Evolutionary conservation across 2,113 vertebrate genomes (phyloP).

Genomic region (Puntigrus tetrazona): DNA sequence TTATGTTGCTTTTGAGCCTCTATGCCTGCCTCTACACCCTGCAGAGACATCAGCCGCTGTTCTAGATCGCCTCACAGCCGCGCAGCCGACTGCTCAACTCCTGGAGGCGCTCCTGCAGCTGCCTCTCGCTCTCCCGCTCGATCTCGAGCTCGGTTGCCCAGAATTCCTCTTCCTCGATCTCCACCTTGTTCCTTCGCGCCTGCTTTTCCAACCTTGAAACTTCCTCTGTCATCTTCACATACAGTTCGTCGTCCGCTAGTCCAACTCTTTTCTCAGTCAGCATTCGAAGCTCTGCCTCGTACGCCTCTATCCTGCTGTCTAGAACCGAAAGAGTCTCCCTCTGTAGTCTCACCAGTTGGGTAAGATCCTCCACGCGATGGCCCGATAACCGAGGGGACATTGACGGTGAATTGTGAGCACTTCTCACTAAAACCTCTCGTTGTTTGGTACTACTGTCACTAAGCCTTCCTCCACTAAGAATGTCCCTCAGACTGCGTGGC

Average conservation of each 20-base stretch:
- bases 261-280: constrained; percentile 81
- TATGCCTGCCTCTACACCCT: constrained; percentile 84
- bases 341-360: constrained; percentile 86
- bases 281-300: constrained; percentile 81
- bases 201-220: constrained; percentile 88
- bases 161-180: constrained; percentile 97
- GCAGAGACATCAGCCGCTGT: constrained; percentile 83
- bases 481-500: constrained; percentile 89
- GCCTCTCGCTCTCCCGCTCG: constrained; percentile 92
- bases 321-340: constrained; percentile 87
- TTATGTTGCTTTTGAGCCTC: constrained; percentile 88
- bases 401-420: constrained; percentile 63
- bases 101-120: constrained; percentile 90
- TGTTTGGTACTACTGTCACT: constrained; percentile 83
- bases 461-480: constrained; percentile 82
- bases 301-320: constrained; percentile 84
- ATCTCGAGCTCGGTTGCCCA: constrained; percentile 98
- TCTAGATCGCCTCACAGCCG: constrained; percentile 84
- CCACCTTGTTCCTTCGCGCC: constrained; percentile 88
- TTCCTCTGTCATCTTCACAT: constrained; percentile 81
- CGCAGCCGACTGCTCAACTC: constrained; percentile 85
- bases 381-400: constrained; percentile 68
- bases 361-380: constrained; percentile 82
- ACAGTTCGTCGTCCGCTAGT: constrained; percentile 65
- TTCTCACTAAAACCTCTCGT: constrained; percentile 73